Conservation (phyloP, 1,140 invertebrate species). For the Trachymyrmex septentrionalis region DNA sequence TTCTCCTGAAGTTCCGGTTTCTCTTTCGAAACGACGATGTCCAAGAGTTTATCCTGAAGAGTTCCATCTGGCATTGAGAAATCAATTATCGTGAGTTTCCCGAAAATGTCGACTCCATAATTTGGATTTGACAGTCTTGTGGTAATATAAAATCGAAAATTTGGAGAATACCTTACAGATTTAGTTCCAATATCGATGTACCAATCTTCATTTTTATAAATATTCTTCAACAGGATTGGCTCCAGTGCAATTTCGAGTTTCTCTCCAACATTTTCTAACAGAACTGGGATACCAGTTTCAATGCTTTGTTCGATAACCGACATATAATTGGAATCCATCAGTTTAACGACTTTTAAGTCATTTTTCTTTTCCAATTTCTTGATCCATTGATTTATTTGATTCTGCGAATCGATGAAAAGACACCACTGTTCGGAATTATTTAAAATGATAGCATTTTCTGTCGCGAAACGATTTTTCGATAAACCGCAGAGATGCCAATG, state of each 20-base stretch:
- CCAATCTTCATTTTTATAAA: constrained; percentile 87
- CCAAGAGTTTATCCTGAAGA: constrained; percentile 90
- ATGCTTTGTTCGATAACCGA: constrained; percentile 88
- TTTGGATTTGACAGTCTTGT: constrained; percentile 85
- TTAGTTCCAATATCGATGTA: constrained; percentile 88
- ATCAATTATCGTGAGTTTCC: constrained; percentile 90
- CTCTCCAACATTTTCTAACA: constrained; percentile 89
- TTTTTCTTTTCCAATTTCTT: constrained; percentile 89
- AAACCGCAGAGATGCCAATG: constrained; percentile 90
- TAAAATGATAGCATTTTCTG: constrained; percentile 91
- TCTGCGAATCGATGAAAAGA: constrained; percentile 91
- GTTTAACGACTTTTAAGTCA: constrained; percentile 87
- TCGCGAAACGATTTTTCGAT: constrained; percentile 89
- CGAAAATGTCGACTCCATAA: constrained; percentile 88
- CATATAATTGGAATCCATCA: constrained; percentile 88
- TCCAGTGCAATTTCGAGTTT: constrained; percentile 88
- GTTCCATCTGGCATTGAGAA: constrained; percentile 90
- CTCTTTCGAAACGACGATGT: constrained; percentile 90
- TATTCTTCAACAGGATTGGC: constrained; percentile 88
- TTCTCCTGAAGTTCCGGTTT: constrained; percentile 90
- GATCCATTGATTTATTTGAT: constrained; percentile 91
- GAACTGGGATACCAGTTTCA: constrained; percentile 88
- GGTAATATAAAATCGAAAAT: constrained; percentile 82
- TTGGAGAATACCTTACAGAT: constrained; percentile 84
- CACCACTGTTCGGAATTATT: constrained; percentile 87